These are phyloP conservation scores for Hafferia zeledoni DNA, from an alignment of 2,797 vertebrate genomes.

Conservation along the genomic window DNA sequence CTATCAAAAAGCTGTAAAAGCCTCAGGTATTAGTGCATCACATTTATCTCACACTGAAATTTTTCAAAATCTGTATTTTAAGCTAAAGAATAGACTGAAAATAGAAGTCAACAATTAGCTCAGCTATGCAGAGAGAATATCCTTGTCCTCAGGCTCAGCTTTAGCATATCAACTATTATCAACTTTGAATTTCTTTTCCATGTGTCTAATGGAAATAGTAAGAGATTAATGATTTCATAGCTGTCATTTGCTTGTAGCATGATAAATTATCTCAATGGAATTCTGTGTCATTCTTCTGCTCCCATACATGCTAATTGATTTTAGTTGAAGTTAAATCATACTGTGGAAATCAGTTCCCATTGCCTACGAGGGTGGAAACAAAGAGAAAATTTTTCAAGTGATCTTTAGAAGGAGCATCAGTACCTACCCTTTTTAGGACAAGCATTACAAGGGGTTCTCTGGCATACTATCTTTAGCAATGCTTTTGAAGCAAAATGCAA, in stretches of 20 bases:
- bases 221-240: not conserved
- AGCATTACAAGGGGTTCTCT: not conserved
- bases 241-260: not conserved
- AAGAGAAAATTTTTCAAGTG: not conserved
- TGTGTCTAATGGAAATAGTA: not conserved
- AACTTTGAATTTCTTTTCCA: not conserved
- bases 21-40: not conserved
- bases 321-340: not conserved
- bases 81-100: not conserved
- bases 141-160: not conserved
- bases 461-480: not conserved
- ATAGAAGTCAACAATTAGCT: not conserved
- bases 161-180: not conserved
- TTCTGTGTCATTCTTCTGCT: not conserved
- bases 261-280: not conserved
- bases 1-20: not conserved
- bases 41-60: not conserved
- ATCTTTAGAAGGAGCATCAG: not conserved
- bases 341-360: not conserved
- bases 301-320: not conserved
- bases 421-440: not conserved
- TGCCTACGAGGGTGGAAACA: not conserved
- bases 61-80: not conserved
- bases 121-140: not conserved
- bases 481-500: not conserved